phyloP scores from a whole-genome alignment of 1,140 invertebrate species.

The Heliconius nattereri region DNA sequence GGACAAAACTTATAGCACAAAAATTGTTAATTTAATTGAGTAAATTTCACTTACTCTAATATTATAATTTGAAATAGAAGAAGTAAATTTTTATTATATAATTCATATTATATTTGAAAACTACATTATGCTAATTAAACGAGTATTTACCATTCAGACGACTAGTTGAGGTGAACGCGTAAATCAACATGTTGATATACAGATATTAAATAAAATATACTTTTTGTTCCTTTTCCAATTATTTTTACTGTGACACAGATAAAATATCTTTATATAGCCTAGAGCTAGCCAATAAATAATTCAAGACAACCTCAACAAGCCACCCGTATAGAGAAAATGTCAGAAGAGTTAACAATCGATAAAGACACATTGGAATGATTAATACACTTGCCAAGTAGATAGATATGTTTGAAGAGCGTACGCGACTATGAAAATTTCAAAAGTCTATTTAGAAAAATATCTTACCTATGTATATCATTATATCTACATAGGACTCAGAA shows the following conservation, averaged over 20 bases:
- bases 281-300: not conserved
- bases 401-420: slow-evolving; percentile 61
- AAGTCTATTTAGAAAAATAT: slow-evolving; percentile 35
- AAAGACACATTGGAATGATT: slow-evolving; percentile 71
- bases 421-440: slow-evolving; percentile 41
- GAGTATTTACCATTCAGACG: slow-evolving; percentile 4
- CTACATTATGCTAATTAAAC: slow-evolving; percentile 11
- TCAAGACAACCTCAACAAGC: slow-evolving; percentile 10
- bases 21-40: slow-evolving; percentile 31
- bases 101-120: slow-evolving; percentile 20
- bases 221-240: not conserved
- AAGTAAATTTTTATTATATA: slow-evolving; percentile 15
- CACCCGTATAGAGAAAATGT: slow-evolving; percentile 13
- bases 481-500: slow-evolving; percentile 34
- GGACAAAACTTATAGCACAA: slow-evolving; percentile 57
- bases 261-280: not conserved
- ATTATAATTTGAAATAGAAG: slow-evolving; percentile 21
- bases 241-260: not conserved
- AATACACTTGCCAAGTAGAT: slow-evolving; percentile 62
- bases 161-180: slow-evolving; percentile 8
- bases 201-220: not conserved
- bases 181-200: not conserved
- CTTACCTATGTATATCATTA: slow-evolving; percentile 33
- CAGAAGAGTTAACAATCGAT: slow-evolving; percentile 11
- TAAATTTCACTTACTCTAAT: slow-evolving; percentile 18